Conservation (phyloP, 2,888 invertebrate species). For the Ptychoptera albimana region DNA sequence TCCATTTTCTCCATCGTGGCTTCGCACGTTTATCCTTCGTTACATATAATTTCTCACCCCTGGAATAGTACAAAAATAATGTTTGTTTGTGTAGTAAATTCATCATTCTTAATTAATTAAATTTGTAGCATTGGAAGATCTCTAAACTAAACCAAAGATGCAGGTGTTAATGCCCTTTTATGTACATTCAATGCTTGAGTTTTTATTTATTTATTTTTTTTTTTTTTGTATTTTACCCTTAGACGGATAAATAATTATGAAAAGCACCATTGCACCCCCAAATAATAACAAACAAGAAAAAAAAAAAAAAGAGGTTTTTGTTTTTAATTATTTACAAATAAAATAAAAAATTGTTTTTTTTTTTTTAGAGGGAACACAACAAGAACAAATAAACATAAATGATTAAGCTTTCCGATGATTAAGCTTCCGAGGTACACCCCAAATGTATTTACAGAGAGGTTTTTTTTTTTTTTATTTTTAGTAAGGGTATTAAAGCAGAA, state of each 20-base stretch:
- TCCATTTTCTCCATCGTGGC: conserved; percentile 44
- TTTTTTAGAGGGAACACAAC: too few relatives aligned
- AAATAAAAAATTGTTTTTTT: background rate
- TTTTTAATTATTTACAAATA: background rate
- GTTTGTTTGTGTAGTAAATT: too few relatives aligned
- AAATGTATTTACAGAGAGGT: conserved; percentile 1
- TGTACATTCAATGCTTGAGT: background rate
- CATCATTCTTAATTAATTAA: background rate
- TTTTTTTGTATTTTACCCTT: background rate
- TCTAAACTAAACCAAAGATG: background rate
- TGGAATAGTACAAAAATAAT: too few relatives aligned
- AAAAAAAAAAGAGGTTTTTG: too few relatives aligned
- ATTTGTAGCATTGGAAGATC: background rate
- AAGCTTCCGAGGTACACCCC: conserved; percentile 10
- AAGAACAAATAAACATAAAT: too few relatives aligned
- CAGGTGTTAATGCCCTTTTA: background rate
- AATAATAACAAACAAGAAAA: conserved; percentile 1
- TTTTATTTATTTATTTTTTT: background rate
- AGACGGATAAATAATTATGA: background rate
- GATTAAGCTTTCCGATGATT: too few relatives aligned
- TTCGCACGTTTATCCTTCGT: conserved; percentile 63
- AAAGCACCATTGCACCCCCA: too few relatives aligned
- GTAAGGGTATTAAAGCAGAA: conserved; percentile 1
- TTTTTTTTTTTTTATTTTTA: background rate
- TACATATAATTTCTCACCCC: conserved; percentile 68